phyloP scores from a whole-genome alignment of 37 sponge, comb jelly and placozoan genomes.

The Diacarnus erythraeanus region DNA sequence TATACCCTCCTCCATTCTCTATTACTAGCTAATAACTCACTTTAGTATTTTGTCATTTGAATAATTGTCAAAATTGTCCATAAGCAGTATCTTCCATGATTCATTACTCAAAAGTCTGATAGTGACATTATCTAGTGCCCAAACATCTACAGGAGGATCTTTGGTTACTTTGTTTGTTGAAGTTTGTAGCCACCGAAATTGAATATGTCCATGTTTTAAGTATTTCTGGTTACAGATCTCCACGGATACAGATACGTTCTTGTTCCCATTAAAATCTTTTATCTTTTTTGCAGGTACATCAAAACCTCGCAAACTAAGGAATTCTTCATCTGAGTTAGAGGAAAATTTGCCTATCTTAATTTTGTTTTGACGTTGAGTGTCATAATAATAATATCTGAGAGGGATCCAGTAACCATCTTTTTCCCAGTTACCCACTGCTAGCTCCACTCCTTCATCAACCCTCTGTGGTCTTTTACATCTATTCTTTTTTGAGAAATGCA shows the following conservation, averaged over 20 bases:
- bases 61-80: constrained; percentile 3
- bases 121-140: not conserved
- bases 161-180: not conserved
- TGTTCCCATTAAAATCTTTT: no score
- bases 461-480: not conserved
- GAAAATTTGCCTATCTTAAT: not conserved
- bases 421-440: not conserved
- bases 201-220: not conserved
- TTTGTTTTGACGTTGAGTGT: not conserved
- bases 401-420: not conserved
- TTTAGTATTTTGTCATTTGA: no score
- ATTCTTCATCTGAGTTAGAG: no score
- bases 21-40: no score
- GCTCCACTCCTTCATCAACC: constrained; percentile 3
- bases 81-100: not conserved
- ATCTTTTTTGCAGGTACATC: not conserved
- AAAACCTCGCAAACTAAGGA: not conserved
- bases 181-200: constrained; percentile 16
- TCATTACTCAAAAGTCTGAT: not conserved
- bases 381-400: not conserved
- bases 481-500: not conserved
- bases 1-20: not conserved
- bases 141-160: constrained; percentile 1
- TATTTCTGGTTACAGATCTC: not conserved
- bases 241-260: not conserved